phyloP scores from a whole-genome alignment of 2,113 vertebrate genomes.

The Onychostoma macrolepis region DNA sequence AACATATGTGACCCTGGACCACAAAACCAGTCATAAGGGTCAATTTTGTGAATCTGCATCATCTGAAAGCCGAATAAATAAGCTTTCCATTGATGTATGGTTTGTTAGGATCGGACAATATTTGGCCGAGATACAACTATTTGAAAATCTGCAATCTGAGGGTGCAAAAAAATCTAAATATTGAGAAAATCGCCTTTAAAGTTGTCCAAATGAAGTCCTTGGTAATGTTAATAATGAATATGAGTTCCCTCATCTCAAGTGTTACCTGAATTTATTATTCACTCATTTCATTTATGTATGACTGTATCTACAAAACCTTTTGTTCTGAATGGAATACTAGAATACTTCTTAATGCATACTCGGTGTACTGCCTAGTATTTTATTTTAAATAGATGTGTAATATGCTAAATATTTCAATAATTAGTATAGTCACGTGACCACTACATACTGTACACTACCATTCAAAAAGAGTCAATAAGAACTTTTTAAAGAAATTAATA shows the following conservation, averaged over 20 bases:
- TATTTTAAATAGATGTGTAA: not conserved
- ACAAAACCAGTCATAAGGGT: no score
- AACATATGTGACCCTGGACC: not conserved
- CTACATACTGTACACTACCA: not conserved
- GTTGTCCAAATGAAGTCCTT: no score
- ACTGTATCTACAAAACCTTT: not conserved
- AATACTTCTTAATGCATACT: not conserved
- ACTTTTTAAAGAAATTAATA: not conserved
- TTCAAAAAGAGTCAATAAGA: not conserved
- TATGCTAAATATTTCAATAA: not conserved
- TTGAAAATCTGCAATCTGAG: no score
- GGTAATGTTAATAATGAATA: no score
- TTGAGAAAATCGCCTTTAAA: no score
- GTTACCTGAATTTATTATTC: not conserved
- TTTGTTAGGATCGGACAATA: no score
- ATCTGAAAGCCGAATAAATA: no score
- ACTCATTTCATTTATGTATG: slow-evolving; percentile 4
- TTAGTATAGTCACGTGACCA: not conserved
- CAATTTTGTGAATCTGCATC: no score
- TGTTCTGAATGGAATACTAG: not conserved
- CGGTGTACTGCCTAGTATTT: not conserved
- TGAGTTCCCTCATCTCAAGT: not conserved
- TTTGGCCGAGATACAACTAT: no score
- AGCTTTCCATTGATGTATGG: no score
- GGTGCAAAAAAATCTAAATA: no score